Evolutionary conservation across 2,888 invertebrate genomes (phyloP), one percentile per base, ranked within the genome.

Genomic region (Seladonia tumulorum): DNA sequence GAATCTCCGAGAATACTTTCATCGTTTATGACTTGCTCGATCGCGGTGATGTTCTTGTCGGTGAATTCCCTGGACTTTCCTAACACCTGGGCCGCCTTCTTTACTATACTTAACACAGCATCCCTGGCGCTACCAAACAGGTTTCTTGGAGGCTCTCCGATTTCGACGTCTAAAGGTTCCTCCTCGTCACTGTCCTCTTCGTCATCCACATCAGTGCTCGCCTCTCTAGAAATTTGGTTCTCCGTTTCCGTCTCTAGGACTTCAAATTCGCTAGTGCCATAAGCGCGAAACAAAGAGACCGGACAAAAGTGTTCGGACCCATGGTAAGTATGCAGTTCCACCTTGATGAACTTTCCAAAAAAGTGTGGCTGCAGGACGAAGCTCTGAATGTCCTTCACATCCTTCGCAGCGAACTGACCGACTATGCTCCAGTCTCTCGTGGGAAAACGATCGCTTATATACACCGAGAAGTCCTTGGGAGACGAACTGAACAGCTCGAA

Each of bases 241-340:
- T 97, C 97, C 80, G 96, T 96, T 25, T 98, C 98, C 78, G 98
- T 98, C 94, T 98, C 98, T 74, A 98, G 95, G 1, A 98, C 98
- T 94, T 98, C 98, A 94, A 98, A 98, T 94, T 99, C 99, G 22
- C 98, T 98, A 3, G 98, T 98, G 29, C 99, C 99, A 94, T 98
- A 99, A 1, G 98, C 98, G 86, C 98, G 97, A 95, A 99, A 98
- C 76, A 99, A 96, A n/a, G 99, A 99, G 88, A 99, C 96, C 0
- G 99, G 99, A 94, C 99, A 99, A 95, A 98, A 99, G 95, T 99
- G 99, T 95, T 99, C 99, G 14, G 97, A 97, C 35, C 99, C 99
- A 95, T 99, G 98, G 95, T 99, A 99, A 63, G 98, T 98, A 87
- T 98, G 96, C 93, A 99, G 96, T 93, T 99, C 99, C 0, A 98